These are phyloP conservation scores for Cydia fagiglandana DNA, from an alignment of 1,140 invertebrate species.

Conservation along the genomic window DNA sequence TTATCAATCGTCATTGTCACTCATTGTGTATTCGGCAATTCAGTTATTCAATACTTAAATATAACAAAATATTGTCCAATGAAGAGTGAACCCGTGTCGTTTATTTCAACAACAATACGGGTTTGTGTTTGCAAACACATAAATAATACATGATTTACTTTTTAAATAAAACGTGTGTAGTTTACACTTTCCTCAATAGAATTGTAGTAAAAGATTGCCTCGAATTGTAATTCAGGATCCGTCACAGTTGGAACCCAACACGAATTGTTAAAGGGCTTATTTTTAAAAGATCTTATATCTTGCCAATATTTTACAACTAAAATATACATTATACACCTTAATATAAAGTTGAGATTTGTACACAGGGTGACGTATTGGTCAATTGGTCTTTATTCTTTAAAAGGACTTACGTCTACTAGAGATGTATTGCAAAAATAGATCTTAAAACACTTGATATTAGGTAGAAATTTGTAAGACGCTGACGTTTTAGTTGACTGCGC, in stretches of 20 bases:
- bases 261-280: slow-evolving; percentile 54
- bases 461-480: neutral
- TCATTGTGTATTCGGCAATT: too few relatives aligned
- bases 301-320: neutral
- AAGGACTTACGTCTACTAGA: neutral
- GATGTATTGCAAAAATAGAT: neutral
- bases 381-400: neutral
- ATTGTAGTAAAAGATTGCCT: slow-evolving; percentile 36
- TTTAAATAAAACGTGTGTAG: neutral
- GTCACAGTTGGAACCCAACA: slow-evolving; percentile 57
- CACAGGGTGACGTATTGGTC: neutral
- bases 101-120: too few relatives aligned
- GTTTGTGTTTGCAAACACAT: too few relatives aligned
- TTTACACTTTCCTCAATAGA: neutral
- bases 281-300: neutral
- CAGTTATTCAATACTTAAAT: too few relatives aligned
- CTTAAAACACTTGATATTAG: neutral
- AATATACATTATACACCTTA: neutral
- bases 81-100: too few relatives aligned
- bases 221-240: slow-evolving; percentile 59
- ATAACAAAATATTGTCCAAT: too few relatives aligned
- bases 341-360: neutral
- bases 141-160: too few relatives aligned
- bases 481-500: neutral
- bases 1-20: too few relatives aligned